Evolutionary conservation across 1,140 invertebrate genomes (phyloP).

Genomic region (Caenorhabditis brenneri): DNA sequence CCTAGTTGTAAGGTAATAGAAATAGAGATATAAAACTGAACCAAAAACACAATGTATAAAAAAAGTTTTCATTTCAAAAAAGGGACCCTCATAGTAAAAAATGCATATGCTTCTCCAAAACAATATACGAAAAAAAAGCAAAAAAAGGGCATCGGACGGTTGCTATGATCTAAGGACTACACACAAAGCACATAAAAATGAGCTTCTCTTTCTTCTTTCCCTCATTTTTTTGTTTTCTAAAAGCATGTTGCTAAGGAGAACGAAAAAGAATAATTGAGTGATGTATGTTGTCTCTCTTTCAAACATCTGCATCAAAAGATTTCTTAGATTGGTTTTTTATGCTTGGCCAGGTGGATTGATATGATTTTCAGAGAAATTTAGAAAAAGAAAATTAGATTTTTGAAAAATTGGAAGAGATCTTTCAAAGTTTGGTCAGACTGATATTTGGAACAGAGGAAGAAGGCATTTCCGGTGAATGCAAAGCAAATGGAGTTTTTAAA

Average conservation of each 20-base stretch:
- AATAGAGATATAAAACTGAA: too few species aligned
- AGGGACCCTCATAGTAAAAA: neutral
- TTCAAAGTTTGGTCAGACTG: neutral
- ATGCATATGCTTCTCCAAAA: neutral
- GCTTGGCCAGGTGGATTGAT: neutral
- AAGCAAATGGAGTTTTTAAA: too few species aligned
- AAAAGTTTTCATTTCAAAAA: too few species aligned
- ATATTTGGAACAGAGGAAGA: neutral
- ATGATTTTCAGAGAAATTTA: neutral
- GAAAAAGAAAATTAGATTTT: too few species aligned
- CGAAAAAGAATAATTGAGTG: neutral
- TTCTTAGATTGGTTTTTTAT: too few species aligned
- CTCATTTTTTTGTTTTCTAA: neutral
- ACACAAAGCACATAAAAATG: neutral
- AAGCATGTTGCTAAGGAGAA: neutral
- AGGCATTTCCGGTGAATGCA: too few species aligned
- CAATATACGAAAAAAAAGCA: neutral
- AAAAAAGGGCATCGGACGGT: neutral
- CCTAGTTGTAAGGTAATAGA: too few species aligned
- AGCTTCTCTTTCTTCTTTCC: too few species aligned
- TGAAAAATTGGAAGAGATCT: neutral
- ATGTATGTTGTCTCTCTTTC: neutral
- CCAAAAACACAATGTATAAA: too few species aligned
- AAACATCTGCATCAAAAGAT: constrained; percentile 8
- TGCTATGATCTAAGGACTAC: neutral